Evolutionary conservation across 2,888 invertebrate genomes (phyloP), one percentile per base, ranked within the genome.

Genomic region (Diplazon laetatorius): DNA sequence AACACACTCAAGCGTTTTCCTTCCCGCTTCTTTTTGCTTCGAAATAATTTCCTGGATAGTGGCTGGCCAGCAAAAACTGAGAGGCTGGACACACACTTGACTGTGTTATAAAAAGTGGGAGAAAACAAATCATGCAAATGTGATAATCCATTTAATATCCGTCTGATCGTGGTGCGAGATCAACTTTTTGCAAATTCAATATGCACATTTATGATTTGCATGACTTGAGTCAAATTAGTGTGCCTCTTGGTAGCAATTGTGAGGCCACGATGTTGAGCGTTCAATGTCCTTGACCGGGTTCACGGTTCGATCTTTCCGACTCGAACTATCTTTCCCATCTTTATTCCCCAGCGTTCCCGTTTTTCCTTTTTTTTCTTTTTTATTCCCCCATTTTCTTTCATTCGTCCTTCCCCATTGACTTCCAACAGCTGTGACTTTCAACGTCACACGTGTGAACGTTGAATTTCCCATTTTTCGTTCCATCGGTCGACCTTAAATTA

Each of bases 41-140:
- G 20, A 22, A 65, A 55, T 55, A 57, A 57, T 63, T 72, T 73
- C 39, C 9, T 37, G 18, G 35, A 10, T 10, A 22, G 55, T 12
- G 20, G 60, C 39, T 42, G 35, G 37, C 30, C 37, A 35, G 22
- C 8, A 35, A 48, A 8, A 16, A 30, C 35, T 10, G 25, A 44
- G 30, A 65, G 14, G 37, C 37, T 25, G 30, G 39, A 42, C 18
- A 42, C 18, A 42, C 52, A 57, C 46, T 16, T 74, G 57, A 20
- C 63, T 59, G 46, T 69, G 78, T 85, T 85, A 87, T 85, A 84
- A 86, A 88, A 89, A 85, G 86, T 80, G 83, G 74, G 74, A 76
- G 74, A 74, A 76, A 76, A 72, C 80, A 85, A 86, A 89, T 88
- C 88, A 87, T 87, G 87, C 82, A 86, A 86, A 88, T 87, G 72